Evolutionary conservation across 2,113 vertebrate species (phyloP).

Genomic region (Grammomys surdaster): DNA sequence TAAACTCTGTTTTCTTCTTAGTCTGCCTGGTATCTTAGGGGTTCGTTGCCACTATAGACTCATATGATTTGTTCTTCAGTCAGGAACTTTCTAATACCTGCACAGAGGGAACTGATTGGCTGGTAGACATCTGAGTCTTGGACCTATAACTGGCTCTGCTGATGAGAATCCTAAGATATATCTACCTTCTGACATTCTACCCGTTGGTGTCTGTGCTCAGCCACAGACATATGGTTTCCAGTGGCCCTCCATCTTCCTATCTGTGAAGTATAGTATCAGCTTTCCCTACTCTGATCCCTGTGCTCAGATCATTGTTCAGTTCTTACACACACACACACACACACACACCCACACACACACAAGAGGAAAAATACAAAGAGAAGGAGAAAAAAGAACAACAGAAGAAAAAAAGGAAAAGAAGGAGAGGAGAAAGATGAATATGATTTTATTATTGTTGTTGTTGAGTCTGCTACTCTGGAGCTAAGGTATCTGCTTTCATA

Average conservation of each 20-base stretch:
- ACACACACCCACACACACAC: neutral
- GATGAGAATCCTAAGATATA: neutral
- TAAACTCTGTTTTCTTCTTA: neutral
- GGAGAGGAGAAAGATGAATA: too few species aligned
- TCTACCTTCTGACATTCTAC: neutral
- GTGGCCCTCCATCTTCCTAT: neutral
- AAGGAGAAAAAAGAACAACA: too few species aligned
- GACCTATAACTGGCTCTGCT: neutral
- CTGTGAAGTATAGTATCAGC: neutral
- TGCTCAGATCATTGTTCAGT: neutral
- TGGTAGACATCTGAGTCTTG: neutral
- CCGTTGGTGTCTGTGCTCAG: neutral
- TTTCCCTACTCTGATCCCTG: slow-evolving; percentile 20
- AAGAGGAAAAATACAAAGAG: too few species aligned
- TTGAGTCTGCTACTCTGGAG: neutral
- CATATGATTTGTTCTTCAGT: neutral
- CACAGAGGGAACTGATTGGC: neutral
- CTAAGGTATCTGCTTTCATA: slow-evolving; percentile 40
- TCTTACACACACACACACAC: neutral
- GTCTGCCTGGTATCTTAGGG: neutral
- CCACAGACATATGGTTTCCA: neutral
- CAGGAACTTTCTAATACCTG: neutral
- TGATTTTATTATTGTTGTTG: neutral
- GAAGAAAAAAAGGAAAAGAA: too few species aligned
- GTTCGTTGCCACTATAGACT: neutral